phyloP scores from a whole-genome alignment of 2,113 vertebrate genomes.

The Actinemys pallida region DNA sequence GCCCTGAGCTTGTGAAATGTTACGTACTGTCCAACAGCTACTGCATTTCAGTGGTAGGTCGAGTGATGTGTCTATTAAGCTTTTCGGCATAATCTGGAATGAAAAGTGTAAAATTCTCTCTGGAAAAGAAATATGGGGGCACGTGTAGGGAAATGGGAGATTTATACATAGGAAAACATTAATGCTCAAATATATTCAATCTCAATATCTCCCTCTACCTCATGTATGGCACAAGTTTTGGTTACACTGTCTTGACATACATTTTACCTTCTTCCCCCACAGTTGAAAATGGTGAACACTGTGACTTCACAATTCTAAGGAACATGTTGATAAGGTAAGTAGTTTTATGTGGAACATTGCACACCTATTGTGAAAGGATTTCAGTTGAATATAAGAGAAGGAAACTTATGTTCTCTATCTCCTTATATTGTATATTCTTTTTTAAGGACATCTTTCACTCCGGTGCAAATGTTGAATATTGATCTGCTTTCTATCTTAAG shows the following conservation, averaged over 20 bases:
- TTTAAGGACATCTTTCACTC: background rate
- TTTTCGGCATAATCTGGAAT: background rate
- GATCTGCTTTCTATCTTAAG: background rate
- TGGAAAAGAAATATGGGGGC: background rate
- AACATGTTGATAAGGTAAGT: constrained; percentile 99
- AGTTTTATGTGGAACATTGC: background rate
- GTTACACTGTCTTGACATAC: constrained; percentile 2
- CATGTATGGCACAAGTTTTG: background rate
- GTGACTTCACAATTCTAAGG: constrained; percentile 98
- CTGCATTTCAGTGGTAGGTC: background rate
- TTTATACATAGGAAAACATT: background rate
- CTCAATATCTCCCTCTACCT: background rate
- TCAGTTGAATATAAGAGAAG: background rate
- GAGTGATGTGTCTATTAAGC: background rate
- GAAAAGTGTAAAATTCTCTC: background rate
- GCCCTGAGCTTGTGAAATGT: background rate
- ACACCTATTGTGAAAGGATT: background rate
- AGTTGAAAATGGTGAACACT: constrained; percentile 99
- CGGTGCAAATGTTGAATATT: background rate
- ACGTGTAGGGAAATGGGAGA: background rate
- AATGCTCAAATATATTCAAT: background rate
- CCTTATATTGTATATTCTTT: background rate
- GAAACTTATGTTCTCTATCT: background rate
- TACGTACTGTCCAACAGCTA: background rate
- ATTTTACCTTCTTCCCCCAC: background rate